Base-by-base conservation (phyloP, 1,140 invertebrate species). In the Radopholus similis region DNA sequence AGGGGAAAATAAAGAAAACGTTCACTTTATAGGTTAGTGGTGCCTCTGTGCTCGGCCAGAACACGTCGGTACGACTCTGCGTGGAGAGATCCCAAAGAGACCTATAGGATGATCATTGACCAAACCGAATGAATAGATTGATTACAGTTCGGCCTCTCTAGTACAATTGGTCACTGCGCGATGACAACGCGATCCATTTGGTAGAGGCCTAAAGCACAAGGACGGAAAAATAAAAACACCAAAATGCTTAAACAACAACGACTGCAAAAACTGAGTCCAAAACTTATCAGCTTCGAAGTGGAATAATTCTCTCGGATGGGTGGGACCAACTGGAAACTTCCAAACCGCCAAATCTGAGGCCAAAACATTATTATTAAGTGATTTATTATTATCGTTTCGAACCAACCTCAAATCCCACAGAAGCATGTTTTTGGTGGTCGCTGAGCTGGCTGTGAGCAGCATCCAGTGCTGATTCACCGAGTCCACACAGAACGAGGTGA, bases 381-480 rank as follows among this genome's bases (percentile, higher is more conserved):
- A 49, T 47, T 42, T 47, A 4, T 23, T 8, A 18, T 38, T 38
- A 4, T 44, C 18, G 11, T 21, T 6, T 38, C 21, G 1, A 18
- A 21, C 28, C 42, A 68, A 71, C 54, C 75, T 38, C 30, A 74
- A 42, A 53, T 77, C 70, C 75, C 73, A 75, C 13, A 78, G 38
- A 68, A 73, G 30, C 38, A 73, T 73, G 38, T 73, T 73, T 51
- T 76, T 73, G 8, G 72, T 73, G 13, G 73, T 75, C n/a, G 73
- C 76, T 15, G 73, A 75, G 44, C 71, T 77, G 13, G 63, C 40
- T 30, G 73, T 73, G 26, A 73, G 51, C 9, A 73, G 30, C 73
- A 77, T 75, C 73, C 73, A 75, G 44, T 75, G 71, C 32, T 77
- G 70, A 26, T 69, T 77, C 4, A 63, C 8, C 18, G 76, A 21